Evolutionary conservation across 37 sponge, comb jelly and placozoan genomes (phyloP), one percentile per base, ranked within the genome.

Genomic region (Lycopodina hypogea): DNA sequence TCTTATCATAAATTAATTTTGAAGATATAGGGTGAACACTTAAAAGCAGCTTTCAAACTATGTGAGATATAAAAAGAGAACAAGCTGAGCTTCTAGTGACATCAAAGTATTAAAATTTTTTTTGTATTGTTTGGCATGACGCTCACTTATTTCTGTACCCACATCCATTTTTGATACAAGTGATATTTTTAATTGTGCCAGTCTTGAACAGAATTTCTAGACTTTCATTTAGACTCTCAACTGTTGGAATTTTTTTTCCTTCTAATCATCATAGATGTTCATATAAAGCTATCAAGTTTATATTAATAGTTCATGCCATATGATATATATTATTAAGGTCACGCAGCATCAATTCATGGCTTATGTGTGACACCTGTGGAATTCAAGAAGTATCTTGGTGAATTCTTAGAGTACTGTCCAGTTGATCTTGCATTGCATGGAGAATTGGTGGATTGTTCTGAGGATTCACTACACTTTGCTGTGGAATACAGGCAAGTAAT

Each of bases 331-430:
- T 69, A n/a, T 61, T 19, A 78, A 96, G 96, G 93, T 63, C 53
- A 73, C 26, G 96, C 93, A 24, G 96, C 93, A 15, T 90, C 93
- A 17, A 90, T 96, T 39, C 28, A 51, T 42, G 85, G 90, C 17
- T 85, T 97, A 62, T 97, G 98, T 74, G 81, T 97, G 7, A 92
- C 98, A 1, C 93, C 90, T 19, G 26, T 66, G n/a, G 91, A 94
- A 52, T 97, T 95, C 61, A 65, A 37, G 6, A 18, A 68, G 22
- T 58, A 78, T 35, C 86, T 97, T 57, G 98, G 98, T 19, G 93
- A 92, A 77, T 95, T 62, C 68, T 22, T 33, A 32, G 66, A 90
- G 38, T 95, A 94, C 68, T 97, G 98, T 68, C 98, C 98, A 41
- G 98, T 97, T 11, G 94, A 93, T 67, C 70, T 94, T 35, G 81